Percentiles rank a stretch among this genome's conserved stretches.
These are phyloP conservation scores for Xyrichtys novacula DNA, from an alignment of 2,797 vertebrate species.

Conservation along the genomic window DNA sequence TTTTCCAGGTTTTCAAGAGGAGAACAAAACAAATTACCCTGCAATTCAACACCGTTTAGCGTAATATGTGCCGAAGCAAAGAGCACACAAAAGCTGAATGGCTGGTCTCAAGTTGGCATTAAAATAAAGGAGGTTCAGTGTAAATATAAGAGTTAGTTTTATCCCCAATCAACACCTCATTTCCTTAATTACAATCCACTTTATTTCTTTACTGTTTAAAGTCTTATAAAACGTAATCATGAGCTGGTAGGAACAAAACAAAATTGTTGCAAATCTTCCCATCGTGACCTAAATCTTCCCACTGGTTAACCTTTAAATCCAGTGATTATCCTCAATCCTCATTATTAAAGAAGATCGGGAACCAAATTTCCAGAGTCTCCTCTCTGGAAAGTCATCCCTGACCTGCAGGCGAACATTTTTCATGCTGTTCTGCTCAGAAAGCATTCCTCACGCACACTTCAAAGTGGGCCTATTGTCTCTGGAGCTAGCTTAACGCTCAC, in stretches of 20 bases:
- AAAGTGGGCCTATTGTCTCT: slow-evolving; percentile 72
- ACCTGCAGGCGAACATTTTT: slow-evolving; percentile 72
- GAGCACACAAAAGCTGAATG: slow-evolving; percentile 36
- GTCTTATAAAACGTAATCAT: slow-evolving; percentile 10
- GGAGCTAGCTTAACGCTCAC: slow-evolving; percentile 45
- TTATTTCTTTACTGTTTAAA: background rate
- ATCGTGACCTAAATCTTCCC: background rate
- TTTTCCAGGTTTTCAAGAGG: slow-evolving; percentile 31
- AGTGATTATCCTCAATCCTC: slow-evolving; percentile 22
- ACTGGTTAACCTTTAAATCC: background rate
- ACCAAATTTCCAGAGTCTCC: slow-evolving; percentile 56
- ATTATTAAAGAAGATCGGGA: slow-evolving; percentile 36
- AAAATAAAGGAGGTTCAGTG: slow-evolving; percentile 39
- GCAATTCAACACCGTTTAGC: slow-evolving; percentile 63
- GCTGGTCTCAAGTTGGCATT: slow-evolving; percentile 30
- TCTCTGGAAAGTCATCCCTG: slow-evolving; percentile 61
- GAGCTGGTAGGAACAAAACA: background rate
- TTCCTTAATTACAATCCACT: slow-evolving; percentile 45
- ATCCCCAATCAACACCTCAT: slow-evolving; percentile 42
- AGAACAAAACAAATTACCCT: slow-evolving; percentile 49
- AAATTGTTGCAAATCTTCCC: background rate
- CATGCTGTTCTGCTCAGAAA: slow-evolving; percentile 74
- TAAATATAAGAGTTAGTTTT: slow-evolving; percentile 25
- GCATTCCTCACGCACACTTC: slow-evolving; percentile 71
- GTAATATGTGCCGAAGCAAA: slow-evolving; percentile 58